These are phyloP conservation scores for Megaleporinus macrocephalus DNA, from an alignment of 2,113 vertebrate species.

Conservation along the genomic window DNA sequence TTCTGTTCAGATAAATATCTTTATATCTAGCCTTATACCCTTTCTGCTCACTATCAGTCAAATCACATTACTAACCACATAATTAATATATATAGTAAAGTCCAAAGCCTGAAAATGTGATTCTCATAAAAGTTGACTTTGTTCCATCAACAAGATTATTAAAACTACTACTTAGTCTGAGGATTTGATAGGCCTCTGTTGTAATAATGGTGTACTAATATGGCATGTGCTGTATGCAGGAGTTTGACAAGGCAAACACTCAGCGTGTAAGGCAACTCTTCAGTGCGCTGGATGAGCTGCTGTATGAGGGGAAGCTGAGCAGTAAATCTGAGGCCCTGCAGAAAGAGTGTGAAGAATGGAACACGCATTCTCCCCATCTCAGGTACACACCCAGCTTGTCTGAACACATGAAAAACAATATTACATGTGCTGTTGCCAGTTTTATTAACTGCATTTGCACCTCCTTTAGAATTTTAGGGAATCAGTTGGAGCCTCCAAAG, in stretches of 20 bases:
- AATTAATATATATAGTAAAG: not conserved
- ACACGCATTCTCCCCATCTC: constrained; percentile 78
- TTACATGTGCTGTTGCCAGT: not conserved
- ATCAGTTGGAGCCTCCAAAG: constrained; percentile 74
- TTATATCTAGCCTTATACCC: too few species aligned
- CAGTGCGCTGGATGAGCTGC: constrained; percentile 84
- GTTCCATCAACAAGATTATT: not conserved
- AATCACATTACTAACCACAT: not conserved
- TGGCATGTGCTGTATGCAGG: constrained; percentile 66
- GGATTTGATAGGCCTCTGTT: not conserved
- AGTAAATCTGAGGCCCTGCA: constrained; percentile 74
- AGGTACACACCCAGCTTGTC: constrained; percentile 67
- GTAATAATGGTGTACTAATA: not conserved
- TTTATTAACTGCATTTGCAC: not conserved
- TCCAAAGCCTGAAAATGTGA: too few species aligned
- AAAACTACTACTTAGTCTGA: not conserved
- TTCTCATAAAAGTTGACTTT: too few species aligned
- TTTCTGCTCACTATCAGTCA: too few species aligned
- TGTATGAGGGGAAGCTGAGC: constrained; percentile 83
- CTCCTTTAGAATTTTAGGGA: constrained; percentile 76
- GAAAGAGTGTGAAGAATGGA: constrained; percentile 83
- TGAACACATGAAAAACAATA: not conserved
- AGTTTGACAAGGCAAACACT: constrained; percentile 82
- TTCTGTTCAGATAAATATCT: too few species aligned
- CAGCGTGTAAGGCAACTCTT: constrained; percentile 82